Conservation (phyloP, 2,797 vertebrate genomes). For the Alosa sapidissima region DNA sequence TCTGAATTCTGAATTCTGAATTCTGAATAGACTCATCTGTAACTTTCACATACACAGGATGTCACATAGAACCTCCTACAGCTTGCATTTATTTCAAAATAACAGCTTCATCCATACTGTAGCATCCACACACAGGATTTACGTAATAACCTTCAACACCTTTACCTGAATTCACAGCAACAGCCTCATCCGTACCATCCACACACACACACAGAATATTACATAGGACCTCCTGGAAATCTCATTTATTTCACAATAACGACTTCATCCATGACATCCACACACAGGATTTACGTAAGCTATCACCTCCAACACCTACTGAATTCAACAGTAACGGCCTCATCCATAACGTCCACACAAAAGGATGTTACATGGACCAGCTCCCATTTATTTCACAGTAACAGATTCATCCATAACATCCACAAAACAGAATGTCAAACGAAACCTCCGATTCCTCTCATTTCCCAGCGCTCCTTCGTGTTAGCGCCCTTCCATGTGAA, state of each 20-base stretch:
- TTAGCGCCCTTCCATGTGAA: not conserved
- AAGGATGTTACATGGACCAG: too few species aligned
- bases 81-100: too few species aligned
- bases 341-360: too few species aligned
- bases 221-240: too few species aligned
- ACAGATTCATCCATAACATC: not conserved
- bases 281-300: too few species aligned
- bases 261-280: too few species aligned
- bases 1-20: not conserved
- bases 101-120: not conserved
- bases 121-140: not conserved
- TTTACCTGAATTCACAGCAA: not conserved
- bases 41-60: not conserved
- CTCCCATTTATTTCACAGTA: not conserved
- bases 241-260: too few species aligned
- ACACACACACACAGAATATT: too few species aligned
- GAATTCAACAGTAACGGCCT: too few species aligned
- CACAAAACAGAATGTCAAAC: not conserved
- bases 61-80: too few species aligned
- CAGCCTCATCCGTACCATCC: not conserved
- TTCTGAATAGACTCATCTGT: not conserved
- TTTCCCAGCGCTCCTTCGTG: not conserved
- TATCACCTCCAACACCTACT: too few species aligned
- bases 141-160: too few species aligned
- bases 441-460: not conserved